Base-by-base conservation (phyloP, 2,113 vertebrate genomes). In the Vulpes vulpes region DNA sequence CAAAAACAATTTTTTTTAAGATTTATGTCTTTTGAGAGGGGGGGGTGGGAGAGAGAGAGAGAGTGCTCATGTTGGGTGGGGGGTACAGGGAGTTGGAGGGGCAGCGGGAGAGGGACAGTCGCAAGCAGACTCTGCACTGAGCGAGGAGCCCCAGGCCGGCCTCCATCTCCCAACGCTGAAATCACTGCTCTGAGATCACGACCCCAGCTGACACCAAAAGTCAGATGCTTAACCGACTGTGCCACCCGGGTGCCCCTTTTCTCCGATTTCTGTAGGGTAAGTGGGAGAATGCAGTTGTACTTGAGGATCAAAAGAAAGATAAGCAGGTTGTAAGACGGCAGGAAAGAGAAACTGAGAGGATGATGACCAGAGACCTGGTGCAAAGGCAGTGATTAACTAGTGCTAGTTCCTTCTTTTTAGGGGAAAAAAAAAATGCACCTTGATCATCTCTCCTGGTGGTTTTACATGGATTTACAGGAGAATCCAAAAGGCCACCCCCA, bases 291-390 rank as follows among this genome's bases (percentile, higher is more conserved):
- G 1, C 10, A 78, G 89, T 96, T 89, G 23, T 83, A 79, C 43
- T 74, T 74, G 53, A 83, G 64, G 30, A 84, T 86, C 71, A 76
- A 95, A 97, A 94, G 17, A 25, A 76, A 4, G 38, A 67, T 84
- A 49, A 76, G 12, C 11, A 60, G 16, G 6, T 64, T 71, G 2
- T 82, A 95, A 64, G 8, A 86, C 1, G 16, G 16, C 20, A 86
- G 49, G 8, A 62, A 25, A 67, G 78, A 82, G 17, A 89, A 92
- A 84, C 11, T 19, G 1, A 25, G 16, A 79, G n/a, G 67, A 14
- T 94, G 15, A 79, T 74, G 11, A 69, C 22, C 43, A 71, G 27
- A 85, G 3, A 71, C 8, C 38, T 69, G 16, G 17, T 57, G 27
- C 67, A 94, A 95, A 25, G 1, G 0, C 17, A 93, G 17, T 30